These are phyloP conservation scores for Phorcus lineatus DNA, from an alignment of 2,888 invertebrate genomes.

Conservation along the genomic window DNA sequence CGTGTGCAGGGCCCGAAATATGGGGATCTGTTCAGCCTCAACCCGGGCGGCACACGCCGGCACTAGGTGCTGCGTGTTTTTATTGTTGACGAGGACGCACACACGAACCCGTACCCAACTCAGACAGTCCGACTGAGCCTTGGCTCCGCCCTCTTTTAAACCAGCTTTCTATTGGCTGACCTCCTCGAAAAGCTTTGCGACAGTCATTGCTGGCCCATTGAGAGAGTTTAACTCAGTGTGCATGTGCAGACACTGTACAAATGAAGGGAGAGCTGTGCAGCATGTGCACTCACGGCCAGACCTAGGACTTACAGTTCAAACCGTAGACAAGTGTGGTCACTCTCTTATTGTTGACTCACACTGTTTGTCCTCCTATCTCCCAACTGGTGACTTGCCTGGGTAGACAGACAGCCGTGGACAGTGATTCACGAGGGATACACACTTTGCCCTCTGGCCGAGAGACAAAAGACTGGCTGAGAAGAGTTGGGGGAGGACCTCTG, in stretches of 20 bases:
- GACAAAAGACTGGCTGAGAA: constrained; percentile 11
- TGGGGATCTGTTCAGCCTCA: neutral
- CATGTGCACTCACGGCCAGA: neutral
- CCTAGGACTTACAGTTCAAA: neutral
- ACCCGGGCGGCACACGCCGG: constrained; percentile 8
- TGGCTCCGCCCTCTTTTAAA: neutral
- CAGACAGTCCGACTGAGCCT: neutral
- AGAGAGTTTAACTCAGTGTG: neutral
- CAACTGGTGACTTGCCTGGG: neutral
- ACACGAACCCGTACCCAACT: neutral
- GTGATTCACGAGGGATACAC: neutral
- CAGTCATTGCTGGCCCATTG: neutral
- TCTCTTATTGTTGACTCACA: neutral
- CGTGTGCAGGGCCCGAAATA: neutral
- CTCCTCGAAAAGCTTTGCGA: neutral
- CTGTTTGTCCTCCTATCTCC: neutral
- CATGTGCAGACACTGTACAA: constrained; percentile 2
- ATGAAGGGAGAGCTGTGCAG: neutral
- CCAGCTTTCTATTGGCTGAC: neutral
- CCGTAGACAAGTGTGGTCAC: neutral
- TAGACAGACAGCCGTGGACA: neutral
- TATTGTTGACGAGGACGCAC: neutral
- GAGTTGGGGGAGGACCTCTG: neutral
- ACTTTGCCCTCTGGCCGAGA: neutral
- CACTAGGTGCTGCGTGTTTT: constrained; percentile 2